A percentile compares a stretch with the other conserved stretches of the same genome.
These are phyloP conservation scores for Amphiura filiformis DNA, from an alignment of 35 echinoderm and acorn worm species.

Conservation along the genomic window DNA sequence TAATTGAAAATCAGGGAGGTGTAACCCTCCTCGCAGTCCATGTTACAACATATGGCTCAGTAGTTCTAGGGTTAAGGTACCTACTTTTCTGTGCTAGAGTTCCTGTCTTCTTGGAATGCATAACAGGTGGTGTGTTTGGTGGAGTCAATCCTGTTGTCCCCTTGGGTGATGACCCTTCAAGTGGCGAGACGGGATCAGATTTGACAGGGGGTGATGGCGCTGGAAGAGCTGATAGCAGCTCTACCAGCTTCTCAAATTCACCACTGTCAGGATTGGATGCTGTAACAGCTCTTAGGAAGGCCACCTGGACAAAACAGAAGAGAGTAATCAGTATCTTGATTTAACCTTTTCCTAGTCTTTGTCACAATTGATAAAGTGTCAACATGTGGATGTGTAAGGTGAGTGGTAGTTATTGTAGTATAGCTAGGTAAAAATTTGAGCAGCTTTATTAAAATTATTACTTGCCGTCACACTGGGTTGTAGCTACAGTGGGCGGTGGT, in stretches of 20 bases:
- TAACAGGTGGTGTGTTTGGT: constrained; percentile 1
- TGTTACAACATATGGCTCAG: no score
- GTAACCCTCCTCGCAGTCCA: no score
- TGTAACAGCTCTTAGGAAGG: constrained; percentile 51
- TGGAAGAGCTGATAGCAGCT: constrained; percentile 57
- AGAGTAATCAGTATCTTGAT: no score
- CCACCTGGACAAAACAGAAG: constrained; percentile 44
- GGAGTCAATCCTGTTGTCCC: background rate
- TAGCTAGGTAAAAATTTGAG: no score
- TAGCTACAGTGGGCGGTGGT: no score
- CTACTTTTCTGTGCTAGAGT: background rate
- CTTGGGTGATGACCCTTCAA: constrained; percentile 17
- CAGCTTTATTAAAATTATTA: no score
- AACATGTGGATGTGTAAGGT: background rate
- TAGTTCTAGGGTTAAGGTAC: no score
- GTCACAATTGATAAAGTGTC: background rate
- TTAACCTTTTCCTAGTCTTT: no score
- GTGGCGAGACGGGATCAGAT: background rate
- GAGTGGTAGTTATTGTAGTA: background rate
- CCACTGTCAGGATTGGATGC: constrained; percentile 49
- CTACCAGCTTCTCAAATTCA: constrained; percentile 68
- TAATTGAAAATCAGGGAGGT: no score
- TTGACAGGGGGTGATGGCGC: constrained; percentile 6
- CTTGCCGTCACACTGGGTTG: no score
- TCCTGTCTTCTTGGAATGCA: background rate